phyloP scores from a whole-genome alignment of 2,113 vertebrate species.

The Chaetorhynchus papuensis region DNA sequence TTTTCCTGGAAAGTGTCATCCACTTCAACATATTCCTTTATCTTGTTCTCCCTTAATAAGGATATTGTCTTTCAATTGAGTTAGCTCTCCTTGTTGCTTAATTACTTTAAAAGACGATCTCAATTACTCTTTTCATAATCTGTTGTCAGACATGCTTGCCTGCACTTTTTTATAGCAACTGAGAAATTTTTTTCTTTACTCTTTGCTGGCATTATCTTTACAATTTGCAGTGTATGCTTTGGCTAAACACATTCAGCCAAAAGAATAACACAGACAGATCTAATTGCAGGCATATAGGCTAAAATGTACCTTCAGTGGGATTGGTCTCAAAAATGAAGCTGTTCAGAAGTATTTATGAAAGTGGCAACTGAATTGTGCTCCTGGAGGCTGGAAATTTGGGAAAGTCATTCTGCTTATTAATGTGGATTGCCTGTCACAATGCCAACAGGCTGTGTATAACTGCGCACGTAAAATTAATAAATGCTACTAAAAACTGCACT shows the following conservation, averaged over 20 bases:
- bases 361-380: not conserved
- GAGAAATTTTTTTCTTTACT: not conserved
- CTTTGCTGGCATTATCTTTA: not conserved
- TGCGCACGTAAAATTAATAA: not conserved
- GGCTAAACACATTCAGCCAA: not conserved
- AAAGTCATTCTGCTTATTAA: not conserved
- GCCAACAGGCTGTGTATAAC: not conserved
- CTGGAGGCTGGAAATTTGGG: not conserved
- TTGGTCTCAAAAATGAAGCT: not conserved
- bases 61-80: slow-evolving; percentile 40
- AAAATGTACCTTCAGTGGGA: not conserved
- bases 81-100: slow-evolving; percentile 1
- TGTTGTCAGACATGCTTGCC: not conserved
- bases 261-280: not conserved
- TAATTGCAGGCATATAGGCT: not conserved
- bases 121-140: not conserved
- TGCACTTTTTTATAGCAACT: not conserved
- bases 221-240: not conserved
- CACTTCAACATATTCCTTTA: not conserved
- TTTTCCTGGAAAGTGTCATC: slow-evolving; percentile 16
- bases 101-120: not conserved
- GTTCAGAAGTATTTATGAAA: not conserved
- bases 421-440: not conserved
- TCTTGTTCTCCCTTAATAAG: slow-evolving; percentile 14
- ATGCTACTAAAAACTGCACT: not conserved